These are phyloP conservation scores for Bufo bufo DNA, from an alignment of 2,113 vertebrate species.

Conservation along the genomic window DNA sequence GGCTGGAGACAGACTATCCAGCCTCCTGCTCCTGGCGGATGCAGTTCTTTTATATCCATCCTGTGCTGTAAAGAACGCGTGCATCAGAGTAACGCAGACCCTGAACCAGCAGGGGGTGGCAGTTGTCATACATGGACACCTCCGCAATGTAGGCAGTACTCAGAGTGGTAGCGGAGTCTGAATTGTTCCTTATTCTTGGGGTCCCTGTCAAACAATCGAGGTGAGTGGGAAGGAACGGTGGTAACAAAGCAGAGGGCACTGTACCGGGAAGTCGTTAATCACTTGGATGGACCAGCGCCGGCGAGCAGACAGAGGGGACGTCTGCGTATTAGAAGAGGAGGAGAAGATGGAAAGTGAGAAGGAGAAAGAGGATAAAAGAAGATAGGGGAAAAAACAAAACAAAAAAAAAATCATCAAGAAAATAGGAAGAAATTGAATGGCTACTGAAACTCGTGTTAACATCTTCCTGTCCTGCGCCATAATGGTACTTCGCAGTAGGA, in stretches of 20 bases:
- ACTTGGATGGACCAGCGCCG: constrained; percentile 98
- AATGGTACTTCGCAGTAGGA: no score
- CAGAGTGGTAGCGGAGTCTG: constrained; percentile 53
- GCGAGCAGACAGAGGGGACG: constrained; percentile 89
- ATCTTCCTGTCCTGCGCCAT: neutral
- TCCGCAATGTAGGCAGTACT: neutral
- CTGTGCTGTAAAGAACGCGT: neutral
- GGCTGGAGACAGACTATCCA: neutral
- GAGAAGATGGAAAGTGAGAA: constrained; percentile 67
- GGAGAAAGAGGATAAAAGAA: constrained; percentile 74
- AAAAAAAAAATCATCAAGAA: constrained; percentile 71
- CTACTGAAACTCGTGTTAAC: constrained; percentile 57
- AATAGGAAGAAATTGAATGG: constrained; percentile 67
- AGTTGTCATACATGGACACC: neutral
- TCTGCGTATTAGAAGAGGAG: constrained; percentile 83
- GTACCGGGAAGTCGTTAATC: constrained; percentile 98
- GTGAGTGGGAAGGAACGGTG: constrained; percentile 73
- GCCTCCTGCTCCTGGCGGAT: no score
- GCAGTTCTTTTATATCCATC: no score
- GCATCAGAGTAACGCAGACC: neutral
- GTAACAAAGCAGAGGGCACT: constrained; percentile 75
- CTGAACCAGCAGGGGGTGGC: neutral
- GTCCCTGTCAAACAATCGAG: constrained; percentile 75
- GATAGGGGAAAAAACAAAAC: constrained; percentile 74
- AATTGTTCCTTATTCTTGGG: constrained; percentile 82